phyloP scores from a whole-genome alignment of 2,113 vertebrate genomes.

The Monarcha castaneiventris region DNA sequence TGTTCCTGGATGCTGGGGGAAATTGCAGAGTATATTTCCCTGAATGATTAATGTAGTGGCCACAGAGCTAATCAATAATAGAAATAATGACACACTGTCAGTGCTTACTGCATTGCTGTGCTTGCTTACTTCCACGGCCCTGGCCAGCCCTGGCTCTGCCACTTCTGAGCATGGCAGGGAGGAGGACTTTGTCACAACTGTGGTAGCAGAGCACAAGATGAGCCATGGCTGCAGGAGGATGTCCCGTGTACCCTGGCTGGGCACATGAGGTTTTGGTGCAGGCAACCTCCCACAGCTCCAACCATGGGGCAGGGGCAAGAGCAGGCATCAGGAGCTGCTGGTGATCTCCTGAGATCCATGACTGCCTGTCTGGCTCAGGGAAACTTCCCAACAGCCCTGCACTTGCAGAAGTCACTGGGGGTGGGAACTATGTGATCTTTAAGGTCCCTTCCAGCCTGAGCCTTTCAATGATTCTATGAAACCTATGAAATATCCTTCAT shows the following conservation, averaged over 20 bases:
- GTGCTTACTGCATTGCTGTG: not conserved
- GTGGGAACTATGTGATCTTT: not conserved
- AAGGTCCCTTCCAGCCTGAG: not conserved
- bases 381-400: not conserved
- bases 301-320: accelerated
- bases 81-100: not conserved
- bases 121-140: accelerated
- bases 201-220: accelerated
- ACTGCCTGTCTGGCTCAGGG: not conserved
- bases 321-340: not conserved
- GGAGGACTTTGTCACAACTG: not conserved
- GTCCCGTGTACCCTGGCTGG: not conserved
- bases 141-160: not conserved
- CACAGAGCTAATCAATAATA: not conserved
- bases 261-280: accelerated
- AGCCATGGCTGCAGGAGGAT: accelerated
- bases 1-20: not conserved
- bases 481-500: not conserved
- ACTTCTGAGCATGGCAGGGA: not conserved
- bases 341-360: accelerated
- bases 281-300: not conserved
- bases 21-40: not conserved
- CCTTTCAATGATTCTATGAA: not conserved
- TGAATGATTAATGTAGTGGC: not conserved
- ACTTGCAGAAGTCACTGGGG: not conserved